Percentiles rank a stretch among this genome's conserved stretches.
phyloP scores from a whole-genome alignment of 2,797 vertebrate species.

The Macropus fuliginosus region DNA sequence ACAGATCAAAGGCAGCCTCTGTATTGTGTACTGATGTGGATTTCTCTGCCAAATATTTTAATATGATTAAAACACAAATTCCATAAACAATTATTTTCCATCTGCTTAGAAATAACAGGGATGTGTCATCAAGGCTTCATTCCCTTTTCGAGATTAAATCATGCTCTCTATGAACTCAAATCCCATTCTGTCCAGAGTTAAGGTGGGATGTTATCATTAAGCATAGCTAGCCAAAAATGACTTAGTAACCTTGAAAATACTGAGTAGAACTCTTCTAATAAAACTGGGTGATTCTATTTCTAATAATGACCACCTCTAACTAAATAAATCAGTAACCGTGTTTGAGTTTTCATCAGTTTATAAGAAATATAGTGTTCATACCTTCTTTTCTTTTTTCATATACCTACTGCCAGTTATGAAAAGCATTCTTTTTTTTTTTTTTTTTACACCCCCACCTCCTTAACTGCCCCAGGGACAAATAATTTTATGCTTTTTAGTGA shows the following conservation, averaged over 20 bases:
- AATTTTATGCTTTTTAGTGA: slow-evolving; percentile 38
- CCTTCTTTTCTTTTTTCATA: slow-evolving; percentile 1
- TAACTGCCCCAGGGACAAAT: slow-evolving; percentile 27
- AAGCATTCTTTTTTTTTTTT: neutral
- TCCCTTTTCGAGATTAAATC: slow-evolving; percentile 13
- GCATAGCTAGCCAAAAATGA: slow-evolving; percentile 22
- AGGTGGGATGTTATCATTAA: slow-evolving; percentile 12
- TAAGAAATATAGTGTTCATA: neutral
- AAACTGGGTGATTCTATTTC: slow-evolving; percentile 27
- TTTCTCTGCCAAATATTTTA: slow-evolving; percentile 72
- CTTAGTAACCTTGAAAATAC: slow-evolving; percentile 8
- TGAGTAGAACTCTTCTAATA: slow-evolving; percentile 20
- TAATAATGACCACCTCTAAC: slow-evolving; percentile 48
- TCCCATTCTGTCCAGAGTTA: neutral
- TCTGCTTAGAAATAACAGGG: slow-evolving; percentile 66
- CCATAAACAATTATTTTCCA: slow-evolving; percentile 71
- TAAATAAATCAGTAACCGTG: slow-evolving; percentile 54
- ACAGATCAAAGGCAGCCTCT: slow-evolving; percentile 74
- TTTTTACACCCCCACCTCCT: neutral
- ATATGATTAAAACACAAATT: slow-evolving; percentile 77
- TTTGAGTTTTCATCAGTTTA: neutral
- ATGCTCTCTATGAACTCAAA: slow-evolving; percentile 17
- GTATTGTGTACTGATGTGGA: slow-evolving; percentile 65
- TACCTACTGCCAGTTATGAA: slow-evolving; percentile 38
- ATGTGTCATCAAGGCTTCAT: neutral